Evolutionary conservation across 2,888 invertebrate species (phyloP), one percentile per base, ranked within the genome.

Genomic region (Heliconius aoede): DNA sequence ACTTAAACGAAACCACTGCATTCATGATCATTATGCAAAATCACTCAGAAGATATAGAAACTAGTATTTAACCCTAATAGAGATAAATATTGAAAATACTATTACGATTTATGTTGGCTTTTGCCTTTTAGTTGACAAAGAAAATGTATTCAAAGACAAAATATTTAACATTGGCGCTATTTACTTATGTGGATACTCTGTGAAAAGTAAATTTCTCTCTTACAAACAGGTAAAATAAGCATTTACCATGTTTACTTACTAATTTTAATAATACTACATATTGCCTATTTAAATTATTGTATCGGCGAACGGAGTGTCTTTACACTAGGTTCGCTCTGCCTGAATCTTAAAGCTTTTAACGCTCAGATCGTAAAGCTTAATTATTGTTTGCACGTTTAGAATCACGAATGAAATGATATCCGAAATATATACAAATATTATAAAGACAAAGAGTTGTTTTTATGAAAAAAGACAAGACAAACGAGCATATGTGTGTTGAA

Each of bases 161-260:
- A 64, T 64, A 65, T 36, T 36, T 18, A 36, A n/a, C 8, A 28
- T 36, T 32, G 32, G 4, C 24, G 36, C 15, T 65, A 36, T 65
- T 24, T 32, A 46, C 46, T 21, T 46, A 46, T 36, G 13, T 3
- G 1, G n/a, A 13, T 65, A 65, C 24, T 65, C 24, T 24, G 24
- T 65, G 65, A 40, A 65, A 65, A 65, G 65, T 13, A 36, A 65
- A 40, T 65, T 40, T 65, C 65, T 65, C 65, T 36, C 36, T 15
- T 0, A 36, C 15, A 65, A 65, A 65, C 24, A 65, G 36, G 24
- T 24, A 36, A 40, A 15, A 3, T 65, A 24, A 65, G 36, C 65
- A 65, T 36, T 65, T 40, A 24, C 5, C 24, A 65, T 36, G 24
- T 64, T 64, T 24, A 24, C 65, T 65, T 60, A 26, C 5, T 1